A percentile compares a stretch with the other conserved stretches of the same genome.
Evolutionary conservation across 1,140 invertebrate species (phyloP).

Genomic region (Paraescarpia echinospica): DNA sequence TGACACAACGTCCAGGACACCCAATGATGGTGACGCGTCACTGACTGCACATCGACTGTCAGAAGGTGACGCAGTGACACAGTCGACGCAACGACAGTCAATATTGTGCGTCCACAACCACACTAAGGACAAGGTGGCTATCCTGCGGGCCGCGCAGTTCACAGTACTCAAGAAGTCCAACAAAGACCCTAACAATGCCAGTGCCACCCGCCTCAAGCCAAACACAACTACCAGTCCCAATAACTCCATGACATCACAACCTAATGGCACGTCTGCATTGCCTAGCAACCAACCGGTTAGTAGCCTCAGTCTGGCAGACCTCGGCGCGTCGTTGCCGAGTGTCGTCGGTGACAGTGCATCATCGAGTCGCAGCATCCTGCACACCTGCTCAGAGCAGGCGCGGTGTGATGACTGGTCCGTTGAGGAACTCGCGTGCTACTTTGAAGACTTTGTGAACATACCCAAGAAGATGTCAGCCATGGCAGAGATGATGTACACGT

Average conservation of each 20-base stretch:
- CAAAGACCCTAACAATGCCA: background rate
- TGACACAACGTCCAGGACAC: background rate
- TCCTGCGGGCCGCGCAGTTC: background rate
- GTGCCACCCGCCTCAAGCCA: background rate
- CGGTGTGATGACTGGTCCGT: conserved; percentile 42
- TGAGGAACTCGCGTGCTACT: conserved; percentile 55
- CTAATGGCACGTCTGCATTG: background rate
- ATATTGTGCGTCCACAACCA: background rate
- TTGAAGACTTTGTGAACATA: conserved; percentile 55
- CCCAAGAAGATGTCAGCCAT: conserved; percentile 57
- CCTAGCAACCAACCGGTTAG: background rate
- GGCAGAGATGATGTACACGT: conserved; percentile 59
- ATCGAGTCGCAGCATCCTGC: conserved; percentile 24
- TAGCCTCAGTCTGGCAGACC: background rate
- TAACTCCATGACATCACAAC: background rate
- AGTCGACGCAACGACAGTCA: background rate
- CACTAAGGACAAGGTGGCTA: background rate
- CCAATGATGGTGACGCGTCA: background rate
- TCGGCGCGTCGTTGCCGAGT: background rate
- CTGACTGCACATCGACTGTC: background rate
- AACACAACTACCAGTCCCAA: background rate
- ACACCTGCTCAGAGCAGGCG: conserved; percentile 50
- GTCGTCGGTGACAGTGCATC: background rate
- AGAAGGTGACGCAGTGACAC: background rate
- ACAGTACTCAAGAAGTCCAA: background rate